These are phyloP conservation scores for Xanthia togata DNA, from an alignment of 2,888 invertebrate genomes.

Conservation along the genomic window DNA sequence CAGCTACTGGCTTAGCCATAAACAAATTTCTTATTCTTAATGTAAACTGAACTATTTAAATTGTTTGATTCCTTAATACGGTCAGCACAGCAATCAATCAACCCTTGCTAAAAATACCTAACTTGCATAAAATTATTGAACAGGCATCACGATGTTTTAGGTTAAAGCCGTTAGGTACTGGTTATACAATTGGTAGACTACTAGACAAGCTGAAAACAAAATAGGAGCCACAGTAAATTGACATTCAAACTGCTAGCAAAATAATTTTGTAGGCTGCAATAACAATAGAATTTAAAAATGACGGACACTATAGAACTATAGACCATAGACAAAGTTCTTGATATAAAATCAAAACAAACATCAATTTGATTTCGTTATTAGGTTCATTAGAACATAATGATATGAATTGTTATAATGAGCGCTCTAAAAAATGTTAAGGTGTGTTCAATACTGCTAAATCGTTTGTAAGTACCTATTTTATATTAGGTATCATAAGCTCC, in stretches of 20 bases:
- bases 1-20: neutral
- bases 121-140: neutral
- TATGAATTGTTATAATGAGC: constrained; percentile 65
- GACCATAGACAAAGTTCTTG: constrained; percentile 44
- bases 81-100: neutral
- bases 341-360: constrained; percentile 61
- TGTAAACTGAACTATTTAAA: no score
- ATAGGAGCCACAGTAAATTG: neutral
- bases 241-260: constrained; percentile 19
- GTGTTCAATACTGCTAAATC: constrained; percentile 12
- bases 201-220: neutral
- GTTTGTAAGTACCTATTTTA: neutral
- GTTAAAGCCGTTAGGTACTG: neutral
- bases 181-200: neutral
- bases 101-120: neutral
- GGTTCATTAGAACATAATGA: constrained; percentile 61
- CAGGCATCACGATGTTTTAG: no score
- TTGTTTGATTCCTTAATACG: neutral
- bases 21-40: no score
- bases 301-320: neutral
- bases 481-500: no score
- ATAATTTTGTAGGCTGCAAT: constrained; percentile 19
- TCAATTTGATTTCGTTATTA: constrained; percentile 54
- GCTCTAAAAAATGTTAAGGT: constrained; percentile 43
- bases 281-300: constrained; percentile 20